Evolutionary conservation across 2,797 vertebrate genomes (phyloP), one percentile per base, ranked within the genome.

Genomic region (Diplodus puntazzo): DNA sequence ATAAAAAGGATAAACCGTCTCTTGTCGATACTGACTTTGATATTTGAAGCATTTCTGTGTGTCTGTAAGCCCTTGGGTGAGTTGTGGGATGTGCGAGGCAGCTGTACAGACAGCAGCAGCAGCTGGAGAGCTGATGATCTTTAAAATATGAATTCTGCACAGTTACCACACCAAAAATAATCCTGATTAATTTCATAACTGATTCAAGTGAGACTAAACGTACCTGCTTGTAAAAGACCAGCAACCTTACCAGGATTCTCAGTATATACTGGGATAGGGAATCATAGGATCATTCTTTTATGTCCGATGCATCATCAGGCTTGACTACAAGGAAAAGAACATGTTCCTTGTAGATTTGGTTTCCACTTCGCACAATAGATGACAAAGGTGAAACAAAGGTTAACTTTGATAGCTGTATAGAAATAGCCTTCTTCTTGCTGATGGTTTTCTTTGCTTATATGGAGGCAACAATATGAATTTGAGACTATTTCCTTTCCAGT

Each of bases 11-110:
- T 39, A 39, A 34, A 65, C 45, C 48, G 13, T 60, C 67, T 52
- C 50, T 16, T 39, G 52, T 71, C 52, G 45, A 50, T 23, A 49
- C 45, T 42, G 43, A 62, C 55, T 27, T n/a, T 50, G 17, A 14
- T 34, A 13, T 80, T 66, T 60, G 54, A 69, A 67, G 67, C 20
- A 11, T 72, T 50, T 70, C 42, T 67, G 69, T 69, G 39, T 69
- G 39, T 65, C 34, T 71, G 21, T 10, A 46, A 69, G 46, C 25
- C 52, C 52, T 13, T 18, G n/a, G 27, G 54, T 11, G 48, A 59
- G 54, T 14, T 39, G 45, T 46, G 14, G 57, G 39, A 53, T 48
- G 59, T 34, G n/a, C 43, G 42, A 75, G 62, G 59, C 57, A 75
- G 70, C 66, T 75, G 55, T 14, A 20, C 13, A 11, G 64, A 42